Evolutionary conservation across 2,113 vertebrate genomes (phyloP), one percentile per base, ranked within the genome.

Genomic region (Sarotherodon lohbergeri): DNA sequence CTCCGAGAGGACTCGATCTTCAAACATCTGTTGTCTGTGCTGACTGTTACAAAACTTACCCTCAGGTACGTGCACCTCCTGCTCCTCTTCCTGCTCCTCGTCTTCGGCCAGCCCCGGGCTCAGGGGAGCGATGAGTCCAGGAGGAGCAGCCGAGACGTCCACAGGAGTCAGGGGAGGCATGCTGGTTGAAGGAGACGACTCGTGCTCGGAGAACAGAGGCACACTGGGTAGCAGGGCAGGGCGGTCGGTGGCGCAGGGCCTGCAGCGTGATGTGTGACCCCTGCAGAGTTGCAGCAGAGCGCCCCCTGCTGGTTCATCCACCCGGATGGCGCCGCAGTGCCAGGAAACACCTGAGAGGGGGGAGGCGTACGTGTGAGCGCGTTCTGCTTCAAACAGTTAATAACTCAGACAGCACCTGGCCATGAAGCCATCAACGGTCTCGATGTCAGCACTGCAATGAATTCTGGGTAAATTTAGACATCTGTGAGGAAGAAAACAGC

Each of bases 231-330:
- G 52, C 54, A 41, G 12, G 63, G 36, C 63, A 0, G 34, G 63
- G 63, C 12, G 5, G 7, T 22, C 1, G 7, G 19, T 14, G n/a
- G 11, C 2, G 63, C 14, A 39, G 19, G n/a, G 19, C 6, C 19
- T 0, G 2, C 11, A 5, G 63, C 12, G n/a, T 22, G 19, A 14
- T 9, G 36, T 12, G 4, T 13, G 36, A 7, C 19, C 7, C 50
- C 81, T 86, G 83, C 11, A 90, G 85, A 91, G 85, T 82, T 92
- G 90, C 73, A 92, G 86, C 36, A 78, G 80, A 29, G 88, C 86
- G 1, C 90, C 91, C 0, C 89, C 91, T 1, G 87, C 90, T 5
- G 88, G 78, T 12, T 90, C 88, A 3, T 92, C 88, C 1, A 91
- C 57, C 63, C 89, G 34, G 13, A 91, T 89, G 0, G 90, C 12